These are phyloP conservation scores for Tolmerus cingulatus DNA, from an alignment of 2,888 invertebrate genomes.

Conservation along the genomic window DNA sequence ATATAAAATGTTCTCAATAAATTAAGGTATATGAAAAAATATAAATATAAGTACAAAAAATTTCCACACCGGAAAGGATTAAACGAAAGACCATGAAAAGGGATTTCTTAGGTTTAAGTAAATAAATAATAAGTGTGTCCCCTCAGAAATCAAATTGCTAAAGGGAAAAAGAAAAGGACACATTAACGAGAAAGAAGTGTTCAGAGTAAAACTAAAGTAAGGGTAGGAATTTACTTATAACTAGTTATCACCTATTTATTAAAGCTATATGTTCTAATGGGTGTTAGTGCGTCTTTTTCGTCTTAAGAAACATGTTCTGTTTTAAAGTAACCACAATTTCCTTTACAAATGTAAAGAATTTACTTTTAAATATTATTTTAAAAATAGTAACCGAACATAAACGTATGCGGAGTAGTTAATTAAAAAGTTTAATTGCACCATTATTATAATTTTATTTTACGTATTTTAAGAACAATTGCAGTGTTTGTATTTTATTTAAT, in stretches of 20 bases:
- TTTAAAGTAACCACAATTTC: background rate
- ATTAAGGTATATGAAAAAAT: background rate
- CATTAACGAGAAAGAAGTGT: background rate
- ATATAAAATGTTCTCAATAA: background rate
- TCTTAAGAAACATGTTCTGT: background rate
- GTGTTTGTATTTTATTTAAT: background rate
- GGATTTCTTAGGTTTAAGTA: background rate
- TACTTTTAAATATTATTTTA: background rate
- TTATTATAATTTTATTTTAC: background rate
- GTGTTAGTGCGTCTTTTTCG: conserved; percentile 48
- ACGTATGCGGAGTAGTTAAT: background rate
- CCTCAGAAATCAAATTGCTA: conserved; percentile 8
- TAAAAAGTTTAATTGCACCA: background rate
- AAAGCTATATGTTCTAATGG: conserved; percentile 33
- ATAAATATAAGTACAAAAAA: background rate
- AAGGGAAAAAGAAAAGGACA: conserved; percentile 8
- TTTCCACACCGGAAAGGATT: conserved; percentile 44
- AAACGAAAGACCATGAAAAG: conserved; percentile 5
- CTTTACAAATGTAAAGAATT: background rate
- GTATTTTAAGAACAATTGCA: background rate
- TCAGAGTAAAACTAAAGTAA: background rate
- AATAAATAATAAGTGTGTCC: background rate
- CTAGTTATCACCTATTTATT: background rate
- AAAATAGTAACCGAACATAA: background rate
- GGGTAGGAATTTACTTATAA: background rate